Evolutionary conservation across 2,113 vertebrate species (phyloP), one percentile per base, ranked within the genome.

Genomic region (Galemys pyrenaicus): DNA sequence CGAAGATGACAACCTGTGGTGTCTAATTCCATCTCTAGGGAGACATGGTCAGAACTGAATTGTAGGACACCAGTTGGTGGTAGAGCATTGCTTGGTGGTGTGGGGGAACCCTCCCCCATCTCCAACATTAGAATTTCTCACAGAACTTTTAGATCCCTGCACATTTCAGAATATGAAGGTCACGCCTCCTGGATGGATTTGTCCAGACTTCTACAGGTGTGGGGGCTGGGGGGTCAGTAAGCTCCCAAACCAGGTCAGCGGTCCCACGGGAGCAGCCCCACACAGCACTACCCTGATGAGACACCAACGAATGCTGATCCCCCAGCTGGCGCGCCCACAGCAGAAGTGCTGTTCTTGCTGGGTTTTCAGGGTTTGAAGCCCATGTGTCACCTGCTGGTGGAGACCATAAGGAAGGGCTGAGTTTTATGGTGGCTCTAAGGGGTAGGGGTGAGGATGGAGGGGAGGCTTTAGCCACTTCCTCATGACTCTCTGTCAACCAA

Each of bases 281-380:
- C 58, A 32, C 58, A 22, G 28, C 28, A 15, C 8, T 22, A 5
- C 39, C 24, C 39, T 2, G 44, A 0, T 0, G 1, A 58, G 37
- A 2, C 0, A 0, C 30, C 13, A 2, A 37, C 30, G 12, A 49
- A 20, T 20, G 56, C 11, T 20, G 4, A 7, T 56, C 28, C 67
- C 35, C 22, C 16, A 3, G 28, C 39, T 0, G 46, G 26, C 24
- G 49, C 0, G 0, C 62, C 12, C 7, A 1, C 5, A 26, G 35
- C 37, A 12, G 46, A 51, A 35, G 26, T 3, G 60, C 37, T 9
- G 3, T 4, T 28, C 62, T 79, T 4, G 20, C 37, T 44, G 37
- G 20, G 13, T 1, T 26, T 24, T 5, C 54, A 6, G 20, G 46
- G 28, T 1, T n/a, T 41, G 60, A 68, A 6, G 41, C 30, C 37